These are phyloP conservation scores for Hipparchia semele DNA, from an alignment of 2,888 invertebrate genomes.

Conservation along the genomic window DNA sequence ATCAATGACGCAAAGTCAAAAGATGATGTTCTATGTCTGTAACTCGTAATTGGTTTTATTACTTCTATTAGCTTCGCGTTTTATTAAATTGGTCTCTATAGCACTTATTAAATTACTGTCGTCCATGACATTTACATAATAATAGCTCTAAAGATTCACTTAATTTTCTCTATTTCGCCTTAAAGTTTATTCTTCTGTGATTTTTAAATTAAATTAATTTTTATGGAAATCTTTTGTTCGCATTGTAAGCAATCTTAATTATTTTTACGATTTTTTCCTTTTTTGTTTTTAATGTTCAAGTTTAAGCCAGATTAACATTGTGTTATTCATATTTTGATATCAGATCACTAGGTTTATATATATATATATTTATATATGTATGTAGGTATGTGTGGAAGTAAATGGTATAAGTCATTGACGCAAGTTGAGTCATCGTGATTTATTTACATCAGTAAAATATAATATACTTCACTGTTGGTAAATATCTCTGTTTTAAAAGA, in stretches of 20 bases:
- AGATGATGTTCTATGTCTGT: background rate
- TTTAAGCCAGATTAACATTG: background rate
- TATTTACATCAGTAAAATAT: too few species aligned
- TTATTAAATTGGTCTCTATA: background rate
- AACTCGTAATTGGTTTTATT: background rate
- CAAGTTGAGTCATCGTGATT: too few species aligned
- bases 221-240: background rate
- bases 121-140: background rate
- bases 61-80: background rate
- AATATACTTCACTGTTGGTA: too few species aligned
- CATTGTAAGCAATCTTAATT: background rate
- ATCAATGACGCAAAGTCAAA: background rate
- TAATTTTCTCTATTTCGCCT: background rate
- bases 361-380: too few species aligned
- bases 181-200: background rate
- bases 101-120: constrained; percentile 1
- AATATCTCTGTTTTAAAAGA: background rate
- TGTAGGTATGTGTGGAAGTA: too few species aligned
- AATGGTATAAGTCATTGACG: too few species aligned
- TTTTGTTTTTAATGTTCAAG: too few species aligned
- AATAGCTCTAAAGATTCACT: background rate
- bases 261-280: too few species aligned
- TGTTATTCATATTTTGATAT: too few species aligned
- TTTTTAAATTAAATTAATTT: background rate
- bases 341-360: too few species aligned